Evolutionary conservation across 2,797 vertebrate species (phyloP).

Genomic region (Phalanger gymnotis): DNA sequence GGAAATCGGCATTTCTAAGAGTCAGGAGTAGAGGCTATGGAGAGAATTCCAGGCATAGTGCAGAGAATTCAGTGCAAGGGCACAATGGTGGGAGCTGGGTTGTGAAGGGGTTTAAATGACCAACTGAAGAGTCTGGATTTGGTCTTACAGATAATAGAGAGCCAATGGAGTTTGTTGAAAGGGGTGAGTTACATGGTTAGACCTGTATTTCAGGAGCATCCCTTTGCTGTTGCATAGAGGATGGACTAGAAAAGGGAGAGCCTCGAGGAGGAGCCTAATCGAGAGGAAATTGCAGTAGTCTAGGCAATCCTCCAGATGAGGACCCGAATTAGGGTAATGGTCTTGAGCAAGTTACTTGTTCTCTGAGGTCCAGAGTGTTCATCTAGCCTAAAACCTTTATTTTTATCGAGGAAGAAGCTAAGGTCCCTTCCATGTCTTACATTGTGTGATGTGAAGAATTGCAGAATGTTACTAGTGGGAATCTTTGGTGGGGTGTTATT

Average conservation of each 20-base stretch:
- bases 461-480: background rate
- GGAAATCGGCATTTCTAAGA: background rate
- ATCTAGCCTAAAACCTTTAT: background rate
- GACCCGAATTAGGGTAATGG: background rate
- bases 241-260: background rate
- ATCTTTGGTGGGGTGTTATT: background rate
- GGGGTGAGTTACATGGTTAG: background rate
- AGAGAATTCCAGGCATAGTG: background rate
- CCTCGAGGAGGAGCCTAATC: background rate
- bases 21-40: background rate
- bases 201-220: background rate
- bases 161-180: background rate
- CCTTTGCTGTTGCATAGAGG: background rate
- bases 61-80: background rate
- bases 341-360: background rate
- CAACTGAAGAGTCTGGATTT: background rate
- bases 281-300: background rate
- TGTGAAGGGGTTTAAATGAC: background rate
- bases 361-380: background rate
- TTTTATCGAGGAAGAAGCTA: background rate
- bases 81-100: background rate
- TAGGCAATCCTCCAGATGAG: background rate
- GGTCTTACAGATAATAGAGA: background rate
- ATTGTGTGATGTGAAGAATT: background rate
- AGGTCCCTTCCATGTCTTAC: background rate